Evolutionary conservation across 1,140 invertebrate species (phyloP).

Genomic region (Cydia strobilella): DNA sequence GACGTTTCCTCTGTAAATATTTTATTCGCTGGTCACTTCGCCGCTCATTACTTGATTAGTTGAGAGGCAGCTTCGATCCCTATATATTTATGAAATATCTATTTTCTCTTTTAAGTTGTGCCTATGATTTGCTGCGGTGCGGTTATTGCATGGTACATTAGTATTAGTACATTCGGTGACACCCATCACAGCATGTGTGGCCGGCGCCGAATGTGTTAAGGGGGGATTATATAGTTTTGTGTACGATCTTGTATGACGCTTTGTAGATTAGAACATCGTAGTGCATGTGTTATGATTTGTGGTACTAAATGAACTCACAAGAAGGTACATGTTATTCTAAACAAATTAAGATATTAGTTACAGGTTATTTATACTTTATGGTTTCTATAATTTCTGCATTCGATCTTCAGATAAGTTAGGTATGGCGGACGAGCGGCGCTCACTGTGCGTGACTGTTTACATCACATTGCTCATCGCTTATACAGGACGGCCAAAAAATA

Average conservation of each 20-base stretch:
- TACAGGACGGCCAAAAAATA: no score
- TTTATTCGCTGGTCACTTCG: background rate
- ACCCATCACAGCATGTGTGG: background rate
- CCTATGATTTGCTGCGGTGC: background rate
- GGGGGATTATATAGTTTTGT: background rate
- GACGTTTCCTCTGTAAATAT: background rate
- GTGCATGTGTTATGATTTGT: background rate
- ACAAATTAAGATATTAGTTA: background rate
- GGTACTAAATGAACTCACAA: background rate
- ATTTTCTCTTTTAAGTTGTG: background rate
- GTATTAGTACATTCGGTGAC: background rate
- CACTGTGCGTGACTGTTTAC: slow-evolving; percentile 49
- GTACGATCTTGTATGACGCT: background rate
- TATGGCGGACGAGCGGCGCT: slow-evolving; percentile 36
- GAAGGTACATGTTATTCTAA: background rate
- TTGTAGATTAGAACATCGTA: background rate
- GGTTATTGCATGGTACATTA: background rate
- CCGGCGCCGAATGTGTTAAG: background rate
- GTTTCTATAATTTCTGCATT: background rate
- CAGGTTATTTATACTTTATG: background rate
- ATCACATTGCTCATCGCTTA: slow-evolving; percentile 44
- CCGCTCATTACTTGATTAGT: background rate
- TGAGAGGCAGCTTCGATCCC: slow-evolving; percentile 6
- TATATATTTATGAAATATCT: background rate
- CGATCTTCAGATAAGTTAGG: slow-evolving; percentile 33